Evolutionary conservation across 2,797 vertebrate genomes (phyloP), one percentile per base, ranked within the genome.

Genomic region (Danio tinwini): DNA sequence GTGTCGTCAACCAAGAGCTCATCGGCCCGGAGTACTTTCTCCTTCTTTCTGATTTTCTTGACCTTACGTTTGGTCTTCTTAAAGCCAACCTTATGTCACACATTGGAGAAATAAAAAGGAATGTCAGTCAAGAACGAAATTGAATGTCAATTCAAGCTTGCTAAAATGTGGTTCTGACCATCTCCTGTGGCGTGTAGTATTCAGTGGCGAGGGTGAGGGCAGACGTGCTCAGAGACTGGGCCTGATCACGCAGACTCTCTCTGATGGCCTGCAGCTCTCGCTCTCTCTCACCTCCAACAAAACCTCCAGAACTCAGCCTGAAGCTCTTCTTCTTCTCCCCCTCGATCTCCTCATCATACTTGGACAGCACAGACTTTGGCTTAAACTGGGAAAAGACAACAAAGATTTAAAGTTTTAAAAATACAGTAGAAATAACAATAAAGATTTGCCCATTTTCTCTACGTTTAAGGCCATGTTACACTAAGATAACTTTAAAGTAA

Each of bases 271-370:
- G 94, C 10, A 97, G 90, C 86, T 97, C 96, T 0, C 94, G 90
- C 68, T 96, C 96, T 76, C 95, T 89, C 0, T 94, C 91, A 0
- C 95, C 95, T 0, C 95, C 94, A 0, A 94, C 96, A 4, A 85
- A 88, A 53, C 96, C 96, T 0, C 95, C 94, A 0, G 93, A 79
- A 7, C 89, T 94, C 80, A 98, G 77, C 0, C 93, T 91, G 89
- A 98, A 97, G 7, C 95, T 94, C 74, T 94, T 95, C 37, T 95
- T 97, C 89, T 95, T 95, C 84, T 97, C 96, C 0, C 97, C 96
- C 0, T 98, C 96, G 0, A 98, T 96, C 87, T 97, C 96, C 83
- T 97, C 97, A 0, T 98, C 96, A 0, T 98, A 98, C 86, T 98
- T 97, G 39, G 96, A 92, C 74, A 98, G 92, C 9, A 98, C 90